Percentiles rank a stretch among this genome's conserved stretches.
Conservation (phyloP, 2,113 vertebrate species). For the Melanerpes formicivorus region DNA sequence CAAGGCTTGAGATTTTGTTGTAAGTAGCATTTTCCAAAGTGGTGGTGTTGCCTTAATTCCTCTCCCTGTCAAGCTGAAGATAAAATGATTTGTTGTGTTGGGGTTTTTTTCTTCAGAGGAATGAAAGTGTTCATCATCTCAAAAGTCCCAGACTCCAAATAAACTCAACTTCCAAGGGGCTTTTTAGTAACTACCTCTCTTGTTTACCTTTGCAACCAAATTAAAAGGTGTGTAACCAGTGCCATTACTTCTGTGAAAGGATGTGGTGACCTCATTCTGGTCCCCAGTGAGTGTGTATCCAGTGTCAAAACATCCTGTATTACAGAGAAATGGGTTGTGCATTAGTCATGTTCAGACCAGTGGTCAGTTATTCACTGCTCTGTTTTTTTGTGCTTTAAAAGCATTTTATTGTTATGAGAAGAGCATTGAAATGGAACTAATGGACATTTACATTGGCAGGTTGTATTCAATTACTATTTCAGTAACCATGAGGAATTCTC, state of each 20-base stretch:
- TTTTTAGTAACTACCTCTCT: background rate
- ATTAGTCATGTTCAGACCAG: background rate
- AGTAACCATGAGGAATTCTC: background rate
- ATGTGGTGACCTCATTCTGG: background rate
- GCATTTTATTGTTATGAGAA: background rate
- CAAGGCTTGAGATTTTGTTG: background rate
- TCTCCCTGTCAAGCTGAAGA: background rate
- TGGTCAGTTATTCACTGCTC: slow-evolving; percentile 1
- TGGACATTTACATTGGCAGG: background rate
- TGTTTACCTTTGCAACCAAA: background rate
- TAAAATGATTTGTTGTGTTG: background rate
- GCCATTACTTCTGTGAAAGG: background rate
- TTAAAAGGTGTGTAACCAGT: background rate
- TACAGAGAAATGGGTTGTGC: background rate
- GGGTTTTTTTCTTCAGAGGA: background rate
- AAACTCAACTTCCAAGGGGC: background rate
- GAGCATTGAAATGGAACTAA: background rate
- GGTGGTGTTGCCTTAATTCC: background rate
- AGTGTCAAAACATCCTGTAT: background rate
- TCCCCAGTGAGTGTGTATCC: background rate
- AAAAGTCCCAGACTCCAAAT: background rate
- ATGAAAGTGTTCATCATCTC: background rate
- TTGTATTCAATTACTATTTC: background rate
- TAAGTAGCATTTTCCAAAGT: background rate
- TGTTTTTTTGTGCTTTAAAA: background rate